Evolutionary conservation across 2,888 invertebrate species (phyloP), one percentile per base, ranked within the genome.

Genomic region (Cetonia aurata): DNA sequence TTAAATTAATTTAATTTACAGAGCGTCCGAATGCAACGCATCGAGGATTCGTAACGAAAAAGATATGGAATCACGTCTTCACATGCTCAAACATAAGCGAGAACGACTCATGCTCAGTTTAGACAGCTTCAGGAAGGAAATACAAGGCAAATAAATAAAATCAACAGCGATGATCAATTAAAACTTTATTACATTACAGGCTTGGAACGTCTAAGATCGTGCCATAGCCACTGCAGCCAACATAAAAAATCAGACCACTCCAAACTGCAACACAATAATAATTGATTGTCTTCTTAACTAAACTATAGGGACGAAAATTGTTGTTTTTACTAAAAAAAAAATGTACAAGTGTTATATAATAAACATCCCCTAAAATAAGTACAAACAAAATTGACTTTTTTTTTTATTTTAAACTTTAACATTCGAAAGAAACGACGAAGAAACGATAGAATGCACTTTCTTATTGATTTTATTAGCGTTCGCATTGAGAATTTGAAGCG

Each of bases 381-480:
- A 62, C 50, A 25, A 41, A 41, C 42, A 42, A 25, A 25, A 12
- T 53, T 42, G 50, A 19, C 33, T 46, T 17, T 68, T 62, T 42
- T 46, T 8, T 55, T 68, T 62, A 52, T 46, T 8, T 55, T 62
- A 55, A 25, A 75, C 68, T 69, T 76, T 78, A 57, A 83, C 78
- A 73, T 80, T 83, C n/a, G 80, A 75, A 67, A 84, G 75, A 75
- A 84, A 84, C 46, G 82, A 79, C 33, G 82, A 79, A 13, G 80
- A 80, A 15, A 83, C 73, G 41, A 83, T 73, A 1, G 80, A 80
- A 71, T 82, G 79, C 37, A 84, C 71, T 72, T 81, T 83, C 70
- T 80, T 82, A 72, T 81, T 81, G 41, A 84, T 75, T 41, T 76
- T 73, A 48, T 78, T 71, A 4, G 83, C 82, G 74, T 81, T 82